These are phyloP conservation scores for Acanthurus lineatus DNA, from an alignment of 2,797 vertebrate species.

Conservation along the genomic window DNA sequence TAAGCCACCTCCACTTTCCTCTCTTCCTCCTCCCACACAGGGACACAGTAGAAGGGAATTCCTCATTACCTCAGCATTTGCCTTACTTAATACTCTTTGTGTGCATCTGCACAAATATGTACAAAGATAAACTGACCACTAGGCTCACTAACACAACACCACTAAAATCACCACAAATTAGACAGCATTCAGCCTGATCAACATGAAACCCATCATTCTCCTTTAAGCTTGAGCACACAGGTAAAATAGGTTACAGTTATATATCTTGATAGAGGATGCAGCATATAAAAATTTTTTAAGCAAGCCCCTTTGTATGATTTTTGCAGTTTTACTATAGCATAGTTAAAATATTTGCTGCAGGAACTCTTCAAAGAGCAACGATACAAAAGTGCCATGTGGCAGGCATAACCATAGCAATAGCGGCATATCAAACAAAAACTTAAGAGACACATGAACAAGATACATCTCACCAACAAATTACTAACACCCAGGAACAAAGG, in stretches of 20 bases:
- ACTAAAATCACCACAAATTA: constrained; percentile 19
- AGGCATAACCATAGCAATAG: constrained; percentile 28
- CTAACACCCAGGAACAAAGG: constrained; percentile 43
- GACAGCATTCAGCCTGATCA: background rate
- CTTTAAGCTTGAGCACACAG: background rate
- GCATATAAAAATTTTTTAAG: constrained; percentile 5
- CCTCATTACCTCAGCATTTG: constrained; percentile 86
- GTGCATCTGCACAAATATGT: constrained; percentile 32
- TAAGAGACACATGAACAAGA: constrained; percentile 37
- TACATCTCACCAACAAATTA: constrained; percentile 45
- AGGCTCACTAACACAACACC: background rate
- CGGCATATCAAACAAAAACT: constrained; percentile 19
- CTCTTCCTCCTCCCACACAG: constrained; percentile 65
- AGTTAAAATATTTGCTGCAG: constrained; percentile 38
- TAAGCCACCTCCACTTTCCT: constrained; percentile 63
- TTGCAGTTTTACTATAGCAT: constrained; percentile 4
- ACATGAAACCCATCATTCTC: constrained; percentile 5
- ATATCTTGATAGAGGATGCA: background rate
- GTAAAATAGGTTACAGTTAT: background rate
- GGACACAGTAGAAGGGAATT: constrained; percentile 85
- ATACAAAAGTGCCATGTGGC: constrained; percentile 27
- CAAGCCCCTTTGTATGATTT: constrained; percentile 5
- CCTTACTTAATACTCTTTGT: constrained; percentile 60
- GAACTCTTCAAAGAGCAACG: constrained; percentile 43
- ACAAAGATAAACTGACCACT: constrained; percentile 14